Evolutionary conservation across 30 jellyfish, hydroid and myxozoan genomes (phyloP), one percentile per base, ranked within the genome.

Genomic region (Cassiopea xamachana): DNA sequence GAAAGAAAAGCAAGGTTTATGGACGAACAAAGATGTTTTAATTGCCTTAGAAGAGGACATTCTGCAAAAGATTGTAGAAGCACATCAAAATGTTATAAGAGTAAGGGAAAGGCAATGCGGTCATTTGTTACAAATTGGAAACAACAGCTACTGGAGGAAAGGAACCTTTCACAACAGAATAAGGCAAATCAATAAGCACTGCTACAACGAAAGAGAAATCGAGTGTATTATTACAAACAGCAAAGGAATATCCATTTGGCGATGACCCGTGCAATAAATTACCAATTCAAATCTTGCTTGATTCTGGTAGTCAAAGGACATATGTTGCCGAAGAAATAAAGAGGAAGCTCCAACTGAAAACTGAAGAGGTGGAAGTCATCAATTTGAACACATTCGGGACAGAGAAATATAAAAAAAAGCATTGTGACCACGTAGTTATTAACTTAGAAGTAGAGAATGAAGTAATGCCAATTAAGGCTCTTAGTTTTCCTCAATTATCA

Each of bases 181-280:
- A 46, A 39, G 7, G 19, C 50, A 27, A 69, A 48, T 51, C 61
- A 10, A n/a, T 84, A 14, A 50, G n/a, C 2, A 81, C 92, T 39
- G 92, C 91, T 17, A 89, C 88, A 7, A 79, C 55, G 73, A 89
- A 71, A 89, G 96, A 75, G 79, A 75, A 89, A 73, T 61, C 60
- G 61, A 68, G 78, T 51, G 87, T 69, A 12, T 85, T 91, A 95
- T 61, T 91, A 59, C 94, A 75, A 69, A 79, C 94, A 48, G 84
- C 92, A 18, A 49, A 59, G 60, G 81, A 94, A 75, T 10, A 48
- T 64, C 84, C 82, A 48, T 82, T 46, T 76, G 94, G 94, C 6
- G 83, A 77, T 16, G 90, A 87, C 73, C 64, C 48, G 46, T 9
- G 91, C 2, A 82, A 83, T 59, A 69, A 72, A 60, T 15, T 91